Conservation (phyloP, 92 coral and sea anemone genomes). For the Hydrozoanthus gracilis region DNA sequence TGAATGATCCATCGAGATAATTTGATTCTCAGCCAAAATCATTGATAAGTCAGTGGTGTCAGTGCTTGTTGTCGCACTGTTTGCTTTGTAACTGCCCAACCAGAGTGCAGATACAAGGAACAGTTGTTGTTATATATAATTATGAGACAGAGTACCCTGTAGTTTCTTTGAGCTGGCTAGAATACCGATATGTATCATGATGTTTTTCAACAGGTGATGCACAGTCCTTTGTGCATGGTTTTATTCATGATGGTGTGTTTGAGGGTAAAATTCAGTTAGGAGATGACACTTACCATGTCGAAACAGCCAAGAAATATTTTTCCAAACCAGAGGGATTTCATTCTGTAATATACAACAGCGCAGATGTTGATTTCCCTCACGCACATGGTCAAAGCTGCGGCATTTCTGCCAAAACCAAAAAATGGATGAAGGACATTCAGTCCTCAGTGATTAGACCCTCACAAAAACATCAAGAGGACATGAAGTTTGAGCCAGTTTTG, state of each 20-base stretch:
- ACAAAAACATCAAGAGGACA: constrained; percentile 18
- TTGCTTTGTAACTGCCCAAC: no score
- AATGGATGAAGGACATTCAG: constrained; percentile 87
- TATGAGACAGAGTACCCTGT: not conserved
- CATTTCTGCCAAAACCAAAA: constrained; percentile 69
- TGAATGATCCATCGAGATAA: no score
- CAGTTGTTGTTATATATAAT: not conserved
- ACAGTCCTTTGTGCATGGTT: constrained; percentile 86
- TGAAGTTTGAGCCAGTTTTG: constrained; percentile 62
- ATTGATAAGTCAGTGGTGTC: no score
- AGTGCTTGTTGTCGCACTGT: no score
- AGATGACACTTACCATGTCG: constrained; percentile 85
- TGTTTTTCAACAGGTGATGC: constrained; percentile 59
- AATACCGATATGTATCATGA: no score
- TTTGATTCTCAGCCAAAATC: no score
- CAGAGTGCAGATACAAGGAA: no score
- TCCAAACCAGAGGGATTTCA: constrained; percentile 75
- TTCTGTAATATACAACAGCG: constrained; percentile 87
- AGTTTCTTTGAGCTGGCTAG: no score
- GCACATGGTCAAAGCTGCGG: constrained; percentile 85
- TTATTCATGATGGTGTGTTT: constrained; percentile 85
- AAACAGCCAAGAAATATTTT: constrained; percentile 84
- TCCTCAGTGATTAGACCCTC: constrained; percentile 64
- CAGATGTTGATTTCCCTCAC: constrained; percentile 83
- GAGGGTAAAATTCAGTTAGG: constrained; percentile 91